phyloP scores from a whole-genome alignment of 2,797 vertebrate genomes.

The Semaprochilodus insignis region DNA sequence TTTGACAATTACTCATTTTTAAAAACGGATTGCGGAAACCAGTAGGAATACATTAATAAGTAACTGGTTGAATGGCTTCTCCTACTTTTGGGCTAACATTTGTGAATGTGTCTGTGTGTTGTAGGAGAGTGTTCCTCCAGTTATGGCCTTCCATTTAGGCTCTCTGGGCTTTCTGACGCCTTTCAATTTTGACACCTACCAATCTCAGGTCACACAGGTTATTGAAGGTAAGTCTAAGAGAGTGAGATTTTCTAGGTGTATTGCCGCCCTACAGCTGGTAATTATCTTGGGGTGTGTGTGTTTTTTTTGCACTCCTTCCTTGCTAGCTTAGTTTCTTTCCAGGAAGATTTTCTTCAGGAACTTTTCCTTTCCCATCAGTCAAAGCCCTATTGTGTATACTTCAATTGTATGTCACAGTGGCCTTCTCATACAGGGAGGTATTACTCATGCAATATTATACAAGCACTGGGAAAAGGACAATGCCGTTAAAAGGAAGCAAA shows the following conservation, averaged over 20 bases:
- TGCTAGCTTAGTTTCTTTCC: constrained; percentile 30
- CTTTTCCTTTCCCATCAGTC: constrained; percentile 35
- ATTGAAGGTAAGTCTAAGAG: constrained; percentile 50
- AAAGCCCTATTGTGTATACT: background rate
- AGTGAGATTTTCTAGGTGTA: background rate
- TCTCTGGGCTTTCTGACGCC: constrained; percentile 84
- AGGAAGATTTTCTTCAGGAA: background rate
- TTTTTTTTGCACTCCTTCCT: background rate
- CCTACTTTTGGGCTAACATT: background rate
- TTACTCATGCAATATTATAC: background rate
- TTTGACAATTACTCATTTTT: background rate
- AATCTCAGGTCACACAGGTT: constrained; percentile 86
- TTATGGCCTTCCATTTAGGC: constrained; percentile 85
- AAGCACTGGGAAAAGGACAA: background rate
- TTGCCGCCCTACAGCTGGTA: background rate
- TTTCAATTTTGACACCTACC: constrained; percentile 84
- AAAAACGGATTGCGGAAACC: background rate
- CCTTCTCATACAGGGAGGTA: background rate
- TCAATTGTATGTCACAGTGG: background rate
- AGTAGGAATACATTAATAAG: background rate
- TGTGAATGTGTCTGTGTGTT: constrained; percentile 36
- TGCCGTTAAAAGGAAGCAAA: background rate
- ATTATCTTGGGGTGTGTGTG: constrained; percentile 68
- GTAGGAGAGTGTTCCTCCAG: constrained; percentile 83
- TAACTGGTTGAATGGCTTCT: background rate